These are phyloP conservation scores for Musca vetustissima DNA, from an alignment of 1,140 invertebrate genomes.

Conservation along the genomic window DNA sequence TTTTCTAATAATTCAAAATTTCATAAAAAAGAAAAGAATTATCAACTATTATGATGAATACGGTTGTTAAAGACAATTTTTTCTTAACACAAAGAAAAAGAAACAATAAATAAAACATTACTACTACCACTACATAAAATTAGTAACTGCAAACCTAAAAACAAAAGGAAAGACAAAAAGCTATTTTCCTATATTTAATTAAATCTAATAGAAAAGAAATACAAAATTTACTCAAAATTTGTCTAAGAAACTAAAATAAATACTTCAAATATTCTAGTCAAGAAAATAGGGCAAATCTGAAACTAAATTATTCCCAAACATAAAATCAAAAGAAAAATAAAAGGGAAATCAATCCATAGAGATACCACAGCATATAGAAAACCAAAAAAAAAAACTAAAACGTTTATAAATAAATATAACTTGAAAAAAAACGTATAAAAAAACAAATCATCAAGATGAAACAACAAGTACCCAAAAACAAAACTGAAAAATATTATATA, in stretches of 20 bases:
- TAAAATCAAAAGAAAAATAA: constrained; percentile 3
- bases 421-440: no score
- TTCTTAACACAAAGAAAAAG: neutral
- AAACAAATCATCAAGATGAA: no score
- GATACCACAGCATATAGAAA: neutral
- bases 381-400: neutral
- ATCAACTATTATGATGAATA: neutral
- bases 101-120: neutral
- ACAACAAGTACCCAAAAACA: neutral
- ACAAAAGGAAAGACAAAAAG: no score
- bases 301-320: neutral
- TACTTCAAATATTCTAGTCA: no score
- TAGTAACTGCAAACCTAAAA: neutral
- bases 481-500: neutral
- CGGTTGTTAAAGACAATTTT: constrained; percentile 15
- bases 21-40: no score
- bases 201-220: no score
- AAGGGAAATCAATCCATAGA: neutral
- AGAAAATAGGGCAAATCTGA: neutral
- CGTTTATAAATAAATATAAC: neutral
- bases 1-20: neutral
- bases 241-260: no score
- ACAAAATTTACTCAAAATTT: neutral
- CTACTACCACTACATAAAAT: neutral
- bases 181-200: neutral